Base-by-base conservation (phyloP, 2,888 invertebrate genomes). In the Charanyca ferruginea region DNA sequence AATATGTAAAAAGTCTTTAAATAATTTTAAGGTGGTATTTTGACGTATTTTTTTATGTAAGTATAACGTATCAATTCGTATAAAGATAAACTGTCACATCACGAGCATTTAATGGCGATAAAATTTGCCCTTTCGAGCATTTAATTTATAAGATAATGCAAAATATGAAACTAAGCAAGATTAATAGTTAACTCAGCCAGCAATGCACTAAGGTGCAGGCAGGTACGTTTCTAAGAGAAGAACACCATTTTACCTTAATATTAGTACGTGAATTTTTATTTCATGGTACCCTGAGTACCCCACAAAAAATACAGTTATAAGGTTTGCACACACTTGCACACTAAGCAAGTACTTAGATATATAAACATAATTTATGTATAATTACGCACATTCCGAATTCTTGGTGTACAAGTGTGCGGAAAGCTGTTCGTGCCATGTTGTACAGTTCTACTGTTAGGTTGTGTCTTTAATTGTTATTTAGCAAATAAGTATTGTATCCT, bases 391-490 rank as follows among this genome's bases (percentile, higher is more conserved):
- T 79, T 79, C 74, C 79, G 20, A 9, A 41, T 59, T 48, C 20
- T 66, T 55, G 20, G 53, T 60, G 64, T 25, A 16, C 69, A 52
- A 66, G 67, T 66, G 72, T 67, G 62, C 57, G 28, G 61, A 42
- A 59, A 8, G 42, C 45, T 53, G 54, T 64, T 68, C 73, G 89
- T 89, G 89, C 89, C 89, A 89, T 89, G 82, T 83, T 84, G 80
- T 80, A 70, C 62, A 70, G 77, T 78, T 79, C 71, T 38, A 66
- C 7, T 47, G 38, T 81, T 77, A 83, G 71, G 75, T 85, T 79
- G 76, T 75, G 70, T 77, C 35, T 28, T 73, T n/a, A n/a, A n/a
- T n/a, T 55, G 59, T 66, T 71, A 53, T 62, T 66, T 80, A 79
- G 73, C 61, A 28, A 63, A 28, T 84, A 83, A 65, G 60, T 41